Conservation (phyloP, 1,140 invertebrate species). For the Bilobella aurantiaca region DNA sequence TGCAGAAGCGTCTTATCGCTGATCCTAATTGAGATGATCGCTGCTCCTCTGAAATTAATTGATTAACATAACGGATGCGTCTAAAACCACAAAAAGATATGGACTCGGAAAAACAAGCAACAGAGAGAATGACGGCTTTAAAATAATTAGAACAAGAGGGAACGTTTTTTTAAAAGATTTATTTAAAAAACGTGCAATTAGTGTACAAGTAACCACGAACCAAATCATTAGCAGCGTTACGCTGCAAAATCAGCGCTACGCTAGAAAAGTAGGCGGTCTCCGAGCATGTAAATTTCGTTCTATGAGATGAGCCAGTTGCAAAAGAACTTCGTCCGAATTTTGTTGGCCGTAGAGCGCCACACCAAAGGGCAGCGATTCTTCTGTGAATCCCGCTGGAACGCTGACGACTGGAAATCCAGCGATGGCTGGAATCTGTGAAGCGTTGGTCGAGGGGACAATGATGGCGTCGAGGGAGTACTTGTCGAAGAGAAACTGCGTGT, state of each 20-base stretch:
- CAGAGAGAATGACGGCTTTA: too few relatives aligned
- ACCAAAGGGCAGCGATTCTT: neutral
- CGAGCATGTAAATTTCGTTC: neutral
- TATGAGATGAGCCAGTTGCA: neutral
- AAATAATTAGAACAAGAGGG: too few relatives aligned
- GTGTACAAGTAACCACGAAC: neutral
- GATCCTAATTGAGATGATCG: too few relatives aligned
- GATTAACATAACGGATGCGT: too few relatives aligned
- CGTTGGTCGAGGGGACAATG: neutral
- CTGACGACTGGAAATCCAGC: constrained; percentile 3
- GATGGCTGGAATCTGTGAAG: neutral
- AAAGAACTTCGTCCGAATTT: constrained; percentile 1
- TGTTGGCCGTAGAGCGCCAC: neutral
- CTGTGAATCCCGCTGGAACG: constrained; percentile 1
- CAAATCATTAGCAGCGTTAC: neutral
- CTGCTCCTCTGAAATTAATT: too few relatives aligned
- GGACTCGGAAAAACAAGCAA: too few relatives aligned
- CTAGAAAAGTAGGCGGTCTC: neutral
- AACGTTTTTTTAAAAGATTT: too few relatives aligned
- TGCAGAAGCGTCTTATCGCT: too few relatives aligned
- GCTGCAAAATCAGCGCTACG: neutral
- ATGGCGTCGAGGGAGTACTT: constrained; percentile 4
- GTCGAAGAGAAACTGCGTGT: neutral
- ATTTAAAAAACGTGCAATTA: neutral
- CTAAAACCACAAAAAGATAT: too few relatives aligned